Evolutionary conservation across 2,797 vertebrate species (phyloP).

Genomic region (Lithobates pipiens): DNA sequence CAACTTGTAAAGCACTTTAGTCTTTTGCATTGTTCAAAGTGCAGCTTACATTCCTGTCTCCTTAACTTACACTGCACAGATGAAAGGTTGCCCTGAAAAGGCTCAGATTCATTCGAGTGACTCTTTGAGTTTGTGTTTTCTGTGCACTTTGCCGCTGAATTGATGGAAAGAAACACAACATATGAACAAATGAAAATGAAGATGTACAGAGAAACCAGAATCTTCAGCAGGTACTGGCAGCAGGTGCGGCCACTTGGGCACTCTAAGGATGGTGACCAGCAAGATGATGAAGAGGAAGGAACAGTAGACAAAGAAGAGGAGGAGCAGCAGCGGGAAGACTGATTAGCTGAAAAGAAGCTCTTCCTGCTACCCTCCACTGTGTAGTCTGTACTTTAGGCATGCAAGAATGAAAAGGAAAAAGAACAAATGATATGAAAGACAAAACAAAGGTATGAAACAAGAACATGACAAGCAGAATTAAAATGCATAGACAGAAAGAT

Average conservation of each 20-base stretch:
- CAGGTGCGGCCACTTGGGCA: conserved; percentile 77
- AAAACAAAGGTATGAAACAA: conserved; percentile 67
- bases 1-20: no score
- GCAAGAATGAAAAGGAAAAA: conserved; percentile 64
- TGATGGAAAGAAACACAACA: conserved; percentile 78
- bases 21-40: background rate
- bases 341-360: conserved; percentile 68
- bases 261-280: conserved; percentile 69
- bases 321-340: conserved; percentile 43
- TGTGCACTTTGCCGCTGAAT: conserved; percentile 71
- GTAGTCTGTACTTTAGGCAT: conserved; percentile 70
- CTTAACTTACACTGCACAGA: conserved; percentile 76
- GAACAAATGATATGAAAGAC: conserved; percentile 67
- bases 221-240: conserved; percentile 76
- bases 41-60: conserved; percentile 56
- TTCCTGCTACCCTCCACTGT: conserved; percentile 71
- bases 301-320: conserved; percentile 67
- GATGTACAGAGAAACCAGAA: conserved; percentile 76
- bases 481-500: background rate
- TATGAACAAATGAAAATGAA: conserved; percentile 79
- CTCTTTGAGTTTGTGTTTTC: conserved; percentile 69
- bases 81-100: conserved; percentile 70
- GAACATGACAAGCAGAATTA: conserved; percentile 55
- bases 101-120: conserved; percentile 70
- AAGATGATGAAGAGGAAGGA: conserved; percentile 71